Percentiles rank a stretch among this genome's conserved stretches.
Conservation (phyloP, 2,888 invertebrate genomes). For the Troilus luridus region DNA sequence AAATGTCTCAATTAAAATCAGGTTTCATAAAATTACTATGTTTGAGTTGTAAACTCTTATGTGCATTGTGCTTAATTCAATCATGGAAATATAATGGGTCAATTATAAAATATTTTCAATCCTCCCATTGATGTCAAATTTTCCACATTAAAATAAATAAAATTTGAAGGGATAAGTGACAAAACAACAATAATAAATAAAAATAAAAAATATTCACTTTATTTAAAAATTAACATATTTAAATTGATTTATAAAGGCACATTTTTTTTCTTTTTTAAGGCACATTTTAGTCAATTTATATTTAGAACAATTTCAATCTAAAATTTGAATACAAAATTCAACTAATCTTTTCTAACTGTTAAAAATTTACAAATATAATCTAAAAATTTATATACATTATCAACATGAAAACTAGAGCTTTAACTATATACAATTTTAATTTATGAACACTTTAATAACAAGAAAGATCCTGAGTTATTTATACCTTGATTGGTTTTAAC, state of each 20-base stretch:
- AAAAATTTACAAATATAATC: conserved; percentile 43
- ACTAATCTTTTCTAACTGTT: conserved; percentile 27
- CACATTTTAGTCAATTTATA: conserved; percentile 41
- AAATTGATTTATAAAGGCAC: conserved; percentile 53
- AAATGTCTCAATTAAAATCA: not conserved
- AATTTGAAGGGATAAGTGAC: not conserved
- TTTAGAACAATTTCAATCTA: conserved; percentile 19
- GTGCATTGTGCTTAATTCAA: not conserved
- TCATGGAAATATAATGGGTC: not conserved
- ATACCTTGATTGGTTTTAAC: conserved; percentile 43
- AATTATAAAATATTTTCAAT: not conserved
- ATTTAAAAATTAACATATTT: conserved; percentile 53
- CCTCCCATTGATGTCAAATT: not conserved
- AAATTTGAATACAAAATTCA: conserved; percentile 31
- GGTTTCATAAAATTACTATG: not conserved
- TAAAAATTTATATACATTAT: conserved; percentile 43
- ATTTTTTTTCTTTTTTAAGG: conserved; percentile 50
- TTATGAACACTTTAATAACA: conserved; percentile 47
- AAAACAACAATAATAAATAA: not conserved
- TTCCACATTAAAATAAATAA: not conserved
- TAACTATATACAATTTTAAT: conserved; percentile 29
- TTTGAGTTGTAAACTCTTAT: not conserved
- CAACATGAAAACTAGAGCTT: conserved; percentile 27
- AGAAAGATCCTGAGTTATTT: conserved; percentile 46
- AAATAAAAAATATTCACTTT: conserved; percentile 37